Evolutionary conservation across 2,797 vertebrate genomes (phyloP), one percentile per base, ranked within the genome.

Genomic region (Etheostoma perlongum): DNA sequence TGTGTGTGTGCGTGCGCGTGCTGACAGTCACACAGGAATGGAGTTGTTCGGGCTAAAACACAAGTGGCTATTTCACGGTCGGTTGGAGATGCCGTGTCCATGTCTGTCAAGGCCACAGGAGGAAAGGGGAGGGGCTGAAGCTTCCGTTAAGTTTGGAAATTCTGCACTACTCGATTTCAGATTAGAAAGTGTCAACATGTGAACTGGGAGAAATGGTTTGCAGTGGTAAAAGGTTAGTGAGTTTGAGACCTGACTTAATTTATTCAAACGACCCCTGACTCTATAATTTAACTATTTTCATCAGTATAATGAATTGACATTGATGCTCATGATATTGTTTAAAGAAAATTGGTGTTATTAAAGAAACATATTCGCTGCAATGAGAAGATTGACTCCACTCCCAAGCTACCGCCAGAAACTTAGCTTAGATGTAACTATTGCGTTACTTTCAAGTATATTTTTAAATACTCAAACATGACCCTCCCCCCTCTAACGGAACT

Each of bases 51-150:
- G 83, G 77, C 83, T 89, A 83, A 94, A 94, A 93, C 84, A 90
- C 87, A 88, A 91, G 89, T 81, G 84, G 85, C 87, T 92, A 93
- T 95, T 95, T 94, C 93, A 94, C 79, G 86, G 88, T 77, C 77
- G 81, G 73, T 58, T 86, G 86, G 84, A 88, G 85, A 79, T 83
- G 85, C 69, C 78, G 55, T 89, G 90, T 92, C 85, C 74, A n/a
- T 72, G 87, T 86, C 88, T 77, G 79, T 89, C 88, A 84, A 72
- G 89, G 83, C 84, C 80, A 52, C 64, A 5, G 44, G 71, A 72
- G 68, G 72, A 69, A 64, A 27, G 21, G n/a, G n/a, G 60, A 12
- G 18, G 36, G 15, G 48, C 60, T 21, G 61, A 59, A 52, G 59
- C 51, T 55, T 72, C 75, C 12, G 42, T 59, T 55, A 49, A 70